Percentiles rank a stretch among this genome's conserved stretches.
Conservation (phyloP, 2,797 vertebrate genomes). For the Pampus argenteus region DNA sequence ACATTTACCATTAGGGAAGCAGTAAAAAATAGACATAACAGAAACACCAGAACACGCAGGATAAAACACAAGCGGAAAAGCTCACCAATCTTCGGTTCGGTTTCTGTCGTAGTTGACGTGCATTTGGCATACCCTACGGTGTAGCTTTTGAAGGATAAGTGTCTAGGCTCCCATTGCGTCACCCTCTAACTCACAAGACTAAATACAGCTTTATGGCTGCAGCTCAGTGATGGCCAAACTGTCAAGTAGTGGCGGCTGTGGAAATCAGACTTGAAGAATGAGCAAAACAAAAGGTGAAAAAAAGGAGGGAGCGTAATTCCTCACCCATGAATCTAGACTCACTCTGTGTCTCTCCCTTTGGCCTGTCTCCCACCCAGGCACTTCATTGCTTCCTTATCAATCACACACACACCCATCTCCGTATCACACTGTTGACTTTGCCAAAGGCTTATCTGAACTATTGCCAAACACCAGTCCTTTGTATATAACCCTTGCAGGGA, state of each 20-base stretch:
- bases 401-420: slow-evolving; percentile 50
- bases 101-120: neutral
- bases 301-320: slow-evolving; percentile 1
- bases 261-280: neutral
- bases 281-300: slow-evolving; percentile 23
- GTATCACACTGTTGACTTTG: slow-evolving; percentile 60
- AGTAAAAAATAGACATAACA: no score
- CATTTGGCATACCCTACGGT: neutral
- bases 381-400: slow-evolving; percentile 59
- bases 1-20: no score
- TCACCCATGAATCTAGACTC: slow-evolving; percentile 18
- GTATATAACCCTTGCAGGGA: slow-evolving; percentile 26
- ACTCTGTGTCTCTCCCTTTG: neutral
- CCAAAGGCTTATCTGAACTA: slow-evolving; percentile 63
- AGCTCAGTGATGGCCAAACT: neutral
- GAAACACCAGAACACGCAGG: neutral
- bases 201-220: neutral
- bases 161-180: neutral
- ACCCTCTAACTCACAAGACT: neutral
- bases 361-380: slow-evolving; percentile 27
- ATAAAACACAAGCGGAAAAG: neutral
- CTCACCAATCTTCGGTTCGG: neutral
- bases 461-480: slow-evolving; percentile 56
- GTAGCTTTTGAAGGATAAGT: neutral
- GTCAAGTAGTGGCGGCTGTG: neutral